Evolutionary conservation across 2,797 vertebrate genomes (phyloP).

Genomic region (Hippocampus kuda): DNA sequence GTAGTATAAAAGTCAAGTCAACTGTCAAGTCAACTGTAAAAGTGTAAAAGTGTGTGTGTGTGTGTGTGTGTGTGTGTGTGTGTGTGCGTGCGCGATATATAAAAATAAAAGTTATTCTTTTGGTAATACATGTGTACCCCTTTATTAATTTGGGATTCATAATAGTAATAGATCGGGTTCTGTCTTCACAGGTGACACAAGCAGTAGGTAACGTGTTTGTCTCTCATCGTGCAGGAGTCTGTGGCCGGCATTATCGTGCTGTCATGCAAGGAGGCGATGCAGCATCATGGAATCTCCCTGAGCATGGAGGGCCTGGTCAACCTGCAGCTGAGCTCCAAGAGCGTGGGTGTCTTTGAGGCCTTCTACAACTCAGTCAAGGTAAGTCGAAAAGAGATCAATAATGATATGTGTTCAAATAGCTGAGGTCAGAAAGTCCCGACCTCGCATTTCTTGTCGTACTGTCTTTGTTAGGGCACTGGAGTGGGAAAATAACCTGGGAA

Average conservation of each 20-base stretch:
- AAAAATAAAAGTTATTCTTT: too few species aligned
- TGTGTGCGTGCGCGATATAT: too few species aligned
- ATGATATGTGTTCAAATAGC: too few species aligned
- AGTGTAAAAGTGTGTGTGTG: too few species aligned
- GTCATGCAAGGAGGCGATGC: conserved; percentile 78
- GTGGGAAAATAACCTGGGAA: too few species aligned
- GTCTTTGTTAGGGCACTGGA: neutral
- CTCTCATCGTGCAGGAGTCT: conserved; percentile 64
- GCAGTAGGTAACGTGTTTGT: neutral
- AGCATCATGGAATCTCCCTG: conserved; percentile 87
- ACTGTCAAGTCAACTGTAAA: too few species aligned
- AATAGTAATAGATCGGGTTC: neutral
- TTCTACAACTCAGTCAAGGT: conserved; percentile 99
- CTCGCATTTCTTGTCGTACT: too few species aligned
- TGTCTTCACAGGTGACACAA: neutral
- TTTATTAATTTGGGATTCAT: neutral
- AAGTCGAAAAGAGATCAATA: conserved; percentile 5
- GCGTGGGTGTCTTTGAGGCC: conserved; percentile 93
- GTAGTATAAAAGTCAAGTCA: too few species aligned
- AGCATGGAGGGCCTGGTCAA: conserved; percentile 91
- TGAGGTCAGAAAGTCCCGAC: too few species aligned
- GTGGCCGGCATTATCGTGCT: conserved; percentile 86
- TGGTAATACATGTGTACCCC: too few species aligned
- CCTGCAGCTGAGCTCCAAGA: conserved; percentile 95
- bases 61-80: too few species aligned